Base-by-base conservation (phyloP, 2,113 vertebrate genomes). In the Galemys pyrenaicus region DNA sequence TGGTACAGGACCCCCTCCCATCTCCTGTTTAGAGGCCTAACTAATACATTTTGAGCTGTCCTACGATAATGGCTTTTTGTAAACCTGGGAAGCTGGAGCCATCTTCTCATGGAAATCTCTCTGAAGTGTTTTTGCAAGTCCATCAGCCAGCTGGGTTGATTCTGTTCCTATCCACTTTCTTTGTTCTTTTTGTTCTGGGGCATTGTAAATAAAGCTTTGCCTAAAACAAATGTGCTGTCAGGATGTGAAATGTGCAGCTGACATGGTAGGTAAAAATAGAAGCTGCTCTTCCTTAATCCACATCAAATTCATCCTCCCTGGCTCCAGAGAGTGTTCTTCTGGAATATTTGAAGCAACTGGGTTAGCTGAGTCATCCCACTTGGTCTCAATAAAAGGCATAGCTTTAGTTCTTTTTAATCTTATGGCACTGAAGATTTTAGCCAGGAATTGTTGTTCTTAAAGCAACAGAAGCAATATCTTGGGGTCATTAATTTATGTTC, bases 191-290 rank as follows among this genome's bases (percentile, higher is more conserved):
- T 32, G 41, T 83, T 80, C 30, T 51, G 90, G 51, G 65, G 13
- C 35, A 75, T 39, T 81, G 49, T 74, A 86, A 92, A 41, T 90
- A 87, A 88, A 94, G 51, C 65, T 94, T 87, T 84, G 46, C 68
- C 24, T 60, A 41, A 93, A 84, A 49, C 81, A 86, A 51, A 60
- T 81, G 67, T 70, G 80, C 60, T 62, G 28, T 89, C 67, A 79
- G 78, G 64, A 74, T 85, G 68, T 51, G 70, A 75, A 68, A 74
- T 58, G 41, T 35, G 20, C 54, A 71, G 70, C 54, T 85, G 71
- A 65, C 77, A 67, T 46, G 54, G 60, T 39, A 68, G 65, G 54
- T 92, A 78, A 95, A 96, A 94, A 78, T n/a, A 94, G 92, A 78
- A 84, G 49, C 37, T 46, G 19, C 7, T 58, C 28, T 86, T 93